Base-by-base conservation (phyloP, 2,797 vertebrate genomes). In the Xiphorhynchus erythropygius region DNA sequence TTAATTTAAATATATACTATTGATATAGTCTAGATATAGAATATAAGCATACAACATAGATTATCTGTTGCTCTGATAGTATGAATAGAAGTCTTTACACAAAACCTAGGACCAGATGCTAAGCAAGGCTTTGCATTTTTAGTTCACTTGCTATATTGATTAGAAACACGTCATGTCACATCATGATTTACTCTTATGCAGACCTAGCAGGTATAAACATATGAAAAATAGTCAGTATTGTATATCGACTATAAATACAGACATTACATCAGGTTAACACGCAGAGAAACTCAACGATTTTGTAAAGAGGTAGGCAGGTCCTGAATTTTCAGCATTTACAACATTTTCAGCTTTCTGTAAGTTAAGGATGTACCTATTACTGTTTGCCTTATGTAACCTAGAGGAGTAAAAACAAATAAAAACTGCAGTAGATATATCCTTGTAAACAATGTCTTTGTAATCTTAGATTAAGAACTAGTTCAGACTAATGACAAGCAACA, bases 401-500 rank as follows among this genome's bases (percentile, higher is more conserved):
- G 37, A 90, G 9, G 25, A 86, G 11, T 23, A 60, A 41, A 93
- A 92, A 77, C 39, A 90, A 92, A 93, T 7, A 87, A 49, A 74
- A 96, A 89, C 55, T 69, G 17, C 70, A 63, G 22, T 22, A 81
- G n/a, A 55, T 77, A 49, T 3, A 83, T 7, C 37, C 56, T 80
- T 64, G 68, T 55, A 91, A 92, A 71, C 2, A 8, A 85, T 25
- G 44, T 59, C 50, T 87, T 71, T 64, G 44, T 62, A 69, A 87
- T 71, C 75, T 92, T 84, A 89, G 62, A 49, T 93, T 84, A 91
- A 78, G 68, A 91, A 84, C 79, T 85, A 83, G 53, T 69, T 95
- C 65, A 87, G 79, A 91, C 65, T 87, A 89, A 94, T 89, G 57
- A 86, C 63, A 92, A 92, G 55, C 42, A 90, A 86, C 57, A 88